Conservation (phyloP, 2,797 vertebrate genomes). For the Apogon talboti region DNA sequence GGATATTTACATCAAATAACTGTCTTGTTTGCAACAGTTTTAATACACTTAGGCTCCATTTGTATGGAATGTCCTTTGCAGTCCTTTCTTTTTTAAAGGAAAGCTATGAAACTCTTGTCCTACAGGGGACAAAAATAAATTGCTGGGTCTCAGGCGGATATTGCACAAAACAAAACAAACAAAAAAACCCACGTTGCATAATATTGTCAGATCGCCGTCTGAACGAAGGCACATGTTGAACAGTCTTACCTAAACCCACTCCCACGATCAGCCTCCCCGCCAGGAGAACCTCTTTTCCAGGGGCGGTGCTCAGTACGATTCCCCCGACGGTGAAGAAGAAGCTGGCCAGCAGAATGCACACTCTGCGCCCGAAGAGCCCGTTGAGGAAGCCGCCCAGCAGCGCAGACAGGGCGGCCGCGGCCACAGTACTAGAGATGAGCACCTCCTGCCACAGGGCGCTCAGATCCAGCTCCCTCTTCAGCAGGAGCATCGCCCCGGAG, state of each 20-base stretch:
- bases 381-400: slow-evolving; percentile 92
- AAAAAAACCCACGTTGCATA: too few relatives aligned
- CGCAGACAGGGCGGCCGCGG: slow-evolving; percentile 91
- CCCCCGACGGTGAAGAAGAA: slow-evolving; percentile 90
- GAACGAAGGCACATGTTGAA: too few relatives aligned
- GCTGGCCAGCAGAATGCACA: slow-evolving; percentile 93
- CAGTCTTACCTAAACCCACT: slow-evolving; percentile 92
- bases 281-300: slow-evolving; percentile 90
- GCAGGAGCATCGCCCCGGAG: slow-evolving; percentile 94
- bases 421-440: slow-evolving; percentile 93
- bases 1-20: too few relatives aligned
- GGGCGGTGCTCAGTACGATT: slow-evolving; percentile 87
- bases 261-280: slow-evolving; percentile 92
- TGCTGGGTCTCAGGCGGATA: too few relatives aligned
- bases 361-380: slow-evolving; percentile 90
- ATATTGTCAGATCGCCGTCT: too few relatives aligned
- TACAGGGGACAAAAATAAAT: too few relatives aligned
- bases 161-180: too few relatives aligned
- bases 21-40: too few relatives aligned
- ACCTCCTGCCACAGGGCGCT: slow-evolving; percentile 95
- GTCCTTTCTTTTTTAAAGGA: too few relatives aligned
- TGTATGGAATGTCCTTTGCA: too few relatives aligned
- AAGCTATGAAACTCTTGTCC: too few relatives aligned
- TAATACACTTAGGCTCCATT: too few relatives aligned
- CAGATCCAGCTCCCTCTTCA: slow-evolving; percentile 91